Evolutionary conservation across 2,888 invertebrate genomes (phyloP), one percentile per base, ranked within the genome.

Genomic region (Caenorhabditis imperialis): DNA sequence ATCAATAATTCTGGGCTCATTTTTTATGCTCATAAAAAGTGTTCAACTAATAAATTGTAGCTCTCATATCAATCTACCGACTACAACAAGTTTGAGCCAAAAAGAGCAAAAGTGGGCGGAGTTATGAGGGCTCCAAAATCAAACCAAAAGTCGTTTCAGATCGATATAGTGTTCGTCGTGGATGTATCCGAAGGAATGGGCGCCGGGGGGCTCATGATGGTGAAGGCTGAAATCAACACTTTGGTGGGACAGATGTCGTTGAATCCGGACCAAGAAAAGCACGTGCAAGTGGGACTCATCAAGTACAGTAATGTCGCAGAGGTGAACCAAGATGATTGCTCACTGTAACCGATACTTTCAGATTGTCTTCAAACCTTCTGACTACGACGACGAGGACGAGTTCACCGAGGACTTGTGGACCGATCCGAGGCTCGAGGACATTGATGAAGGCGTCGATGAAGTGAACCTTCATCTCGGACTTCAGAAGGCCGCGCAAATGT

Each of bases 371-470:
- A 50, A 62, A 38, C 75, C 69, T 42, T 40, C 57, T 1, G 69
- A 69, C 8, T 75, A 75, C 27, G 20, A 53, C 1, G 50, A 75
- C 44, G 69, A 62, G 33, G 69, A 63, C 37, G 58, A 75, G 38
- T 75, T 75, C 58, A 70, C 58, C 12, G 63, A 70, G 12, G 63
- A 62, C 48, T 30, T 75, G 14, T 75, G 75, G 75, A 35, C 55
- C 0, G 48, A 51, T 44, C 58, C 57, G 18, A 22, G 37, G 14
- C 40, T 75, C 1, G 35, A 45, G 16, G 42, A 70, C n/a, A 48
- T 63, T 10, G 62, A 62, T 27, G 61, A 71, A 23, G 40, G 7
- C 1, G 33, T 20, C 0, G 67, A 45, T 20, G 74, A 74, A 44
- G 74, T 74, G 18, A 69, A 74, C 35, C 23, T 73, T 3, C 50